Base-by-base conservation (phyloP, 2,113 vertebrate species). In the Rhabdomys dilectus region DNA sequence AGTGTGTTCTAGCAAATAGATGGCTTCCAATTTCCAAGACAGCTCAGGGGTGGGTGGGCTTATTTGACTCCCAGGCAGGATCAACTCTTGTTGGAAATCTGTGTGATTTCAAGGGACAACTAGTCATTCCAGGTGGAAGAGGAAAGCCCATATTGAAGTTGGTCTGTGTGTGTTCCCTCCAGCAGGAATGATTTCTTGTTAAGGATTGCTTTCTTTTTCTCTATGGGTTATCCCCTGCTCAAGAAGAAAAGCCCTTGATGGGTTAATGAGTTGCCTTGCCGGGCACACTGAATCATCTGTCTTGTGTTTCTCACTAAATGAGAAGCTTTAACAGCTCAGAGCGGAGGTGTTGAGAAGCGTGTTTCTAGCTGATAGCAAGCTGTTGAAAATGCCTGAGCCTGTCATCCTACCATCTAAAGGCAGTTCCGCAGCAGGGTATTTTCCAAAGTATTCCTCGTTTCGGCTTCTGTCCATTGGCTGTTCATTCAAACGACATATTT, bases 261-360 rank as follows among this genome's bases (percentile, higher is more conserved):
- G 96, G 96, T 96, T 97, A 96, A 97, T 93, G 81, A 95, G 93
- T 96, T 80, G 93, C 97, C 91, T 85, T 85, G 58, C 60, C 16
- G 85, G 48, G 85, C 90, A 86, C 39, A 56, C 93, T 94, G 97
- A 95, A 91, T 97, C 97, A 97, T 97, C 94, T 91, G 95, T 96
- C 97, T 97, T 95, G 88, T 97, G 97, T 95, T 98, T 97, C 97
- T 97, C 90, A 88, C 94, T 96, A 93, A 97, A 96, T 64, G 95
- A 95, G 76, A 97, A 90, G 97, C 90, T 95, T 96, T 97, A 96
- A 95, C 97, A 97, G 94, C 93, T 97, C 85, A 10, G 88, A 2
- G 53, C 81, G 24, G 93, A 97, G 96, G 97, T 97, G 97, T 96
- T 84, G 82, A 86, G 73, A 84, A 94, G 94, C 26, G 13, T 78